Percentiles rank a stretch among this genome's conserved stretches.
Evolutionary conservation across 2,113 vertebrate genomes (phyloP).

Genomic region (Aramus guarauna): DNA sequence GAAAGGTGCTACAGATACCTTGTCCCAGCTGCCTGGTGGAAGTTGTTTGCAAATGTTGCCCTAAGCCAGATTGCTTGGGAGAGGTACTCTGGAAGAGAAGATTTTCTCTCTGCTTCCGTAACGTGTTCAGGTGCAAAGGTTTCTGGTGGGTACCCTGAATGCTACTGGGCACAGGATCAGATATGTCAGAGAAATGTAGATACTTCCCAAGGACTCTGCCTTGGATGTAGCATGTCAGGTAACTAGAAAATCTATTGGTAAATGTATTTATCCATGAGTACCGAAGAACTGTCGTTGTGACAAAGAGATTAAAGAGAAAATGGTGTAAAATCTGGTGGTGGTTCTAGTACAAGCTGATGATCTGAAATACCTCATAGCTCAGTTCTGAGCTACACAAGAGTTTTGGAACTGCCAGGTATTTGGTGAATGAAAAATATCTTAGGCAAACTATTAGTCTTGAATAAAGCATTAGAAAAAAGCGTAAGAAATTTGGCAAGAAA

Average conservation of each 20-base stretch:
- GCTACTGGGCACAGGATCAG: not conserved
- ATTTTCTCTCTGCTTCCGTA: not conserved
- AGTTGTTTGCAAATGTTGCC: not conserved
- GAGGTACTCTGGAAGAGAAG: not conserved
- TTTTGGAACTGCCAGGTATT: not conserved
- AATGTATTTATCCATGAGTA: not conserved
- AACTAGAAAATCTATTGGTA: not conserved
- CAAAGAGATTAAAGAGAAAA: not conserved
- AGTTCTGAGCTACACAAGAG: not conserved
- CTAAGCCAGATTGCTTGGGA: not conserved
- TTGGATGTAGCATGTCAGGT: fast-evolving
- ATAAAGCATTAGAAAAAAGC: not conserved
- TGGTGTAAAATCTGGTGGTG: not conserved
- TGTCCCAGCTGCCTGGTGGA: not conserved
- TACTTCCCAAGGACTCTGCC: not conserved
- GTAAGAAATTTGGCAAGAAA: not conserved
- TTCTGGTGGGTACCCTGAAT: not conserved
- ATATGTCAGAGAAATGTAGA: not conserved
- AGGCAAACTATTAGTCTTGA: not conserved
- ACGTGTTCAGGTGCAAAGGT: not conserved
- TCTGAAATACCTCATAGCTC: not conserved
- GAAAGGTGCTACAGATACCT: not conserved
- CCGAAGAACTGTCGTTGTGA: not conserved
- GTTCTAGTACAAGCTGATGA: not conserved
- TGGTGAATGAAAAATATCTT: not conserved